Percentiles rank a stretch among this genome's conserved stretches.
Conservation (phyloP, 2,888 invertebrate genomes). For the Ormia ochracea region DNA sequence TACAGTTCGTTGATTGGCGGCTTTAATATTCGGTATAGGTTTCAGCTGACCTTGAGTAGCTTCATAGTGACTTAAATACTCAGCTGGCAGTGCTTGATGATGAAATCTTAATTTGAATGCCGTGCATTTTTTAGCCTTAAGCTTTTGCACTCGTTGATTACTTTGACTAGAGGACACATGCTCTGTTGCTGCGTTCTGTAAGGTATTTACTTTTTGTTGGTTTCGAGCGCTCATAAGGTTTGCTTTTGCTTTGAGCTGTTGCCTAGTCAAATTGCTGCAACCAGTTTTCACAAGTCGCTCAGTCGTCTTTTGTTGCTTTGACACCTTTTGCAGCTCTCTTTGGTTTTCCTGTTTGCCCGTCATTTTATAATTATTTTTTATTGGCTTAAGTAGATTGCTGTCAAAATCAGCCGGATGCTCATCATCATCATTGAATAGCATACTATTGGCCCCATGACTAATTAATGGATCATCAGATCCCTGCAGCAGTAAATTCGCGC, state of each 20-base stretch:
- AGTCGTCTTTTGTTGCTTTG: neutral
- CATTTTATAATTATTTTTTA: conserved; percentile 19
- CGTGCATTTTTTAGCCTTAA: conserved; percentile 36
- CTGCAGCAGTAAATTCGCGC: conserved; percentile 71
- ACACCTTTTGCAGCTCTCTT: neutral
- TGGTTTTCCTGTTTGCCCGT: conserved; percentile 12
- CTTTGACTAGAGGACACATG: conserved; percentile 3
- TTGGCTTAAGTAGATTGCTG: conserved; percentile 64
- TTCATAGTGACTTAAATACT: conserved; percentile 88
- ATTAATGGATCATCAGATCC: conserved; percentile 77
- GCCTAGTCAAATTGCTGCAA: conserved; percentile 69
- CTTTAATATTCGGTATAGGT: conserved; percentile 68
- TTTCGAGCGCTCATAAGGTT: conserved; percentile 68
- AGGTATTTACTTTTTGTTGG: conserved; percentile 8
- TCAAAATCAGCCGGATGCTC: conserved; percentile 70
- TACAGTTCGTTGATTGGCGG: conserved; percentile 68
- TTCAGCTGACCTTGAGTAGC: conserved; percentile 81
- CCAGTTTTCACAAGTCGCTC: conserved; percentile 62
- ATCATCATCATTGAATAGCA: conserved; percentile 73
- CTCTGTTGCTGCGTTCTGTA: neutral
- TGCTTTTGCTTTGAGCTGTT: conserved; percentile 72
- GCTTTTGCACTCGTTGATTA: conserved; percentile 31
- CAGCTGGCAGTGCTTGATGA: conserved; percentile 87
- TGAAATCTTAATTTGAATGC: conserved; percentile 86
- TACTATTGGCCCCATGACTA: conserved; percentile 74